Evolutionary conservation across 1,140 invertebrate species (phyloP).

Genomic region (Laupala kohalensis): DNA sequence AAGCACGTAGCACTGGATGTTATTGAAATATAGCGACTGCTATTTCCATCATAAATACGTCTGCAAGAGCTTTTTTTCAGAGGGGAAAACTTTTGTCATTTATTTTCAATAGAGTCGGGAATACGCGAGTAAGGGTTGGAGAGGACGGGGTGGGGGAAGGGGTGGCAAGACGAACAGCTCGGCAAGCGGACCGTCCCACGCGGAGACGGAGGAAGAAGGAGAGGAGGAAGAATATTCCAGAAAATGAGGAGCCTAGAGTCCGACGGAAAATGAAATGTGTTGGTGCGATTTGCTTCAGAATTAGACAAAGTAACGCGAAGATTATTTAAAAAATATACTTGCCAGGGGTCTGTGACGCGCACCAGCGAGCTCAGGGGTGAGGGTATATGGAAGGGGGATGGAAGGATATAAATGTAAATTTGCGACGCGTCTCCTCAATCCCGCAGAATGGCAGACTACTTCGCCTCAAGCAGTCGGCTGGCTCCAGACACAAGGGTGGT

Average conservation of each 20-base stretch:
- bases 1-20: neutral
- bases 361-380: neutral
- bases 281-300: neutral
- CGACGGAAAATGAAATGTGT: neutral
- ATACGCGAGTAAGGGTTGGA: neutral
- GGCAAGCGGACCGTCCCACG: neutral
- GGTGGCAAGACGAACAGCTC: neutral
- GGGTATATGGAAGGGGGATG: neutral
- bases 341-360: neutral
- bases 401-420: neutral
- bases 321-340: neutral
- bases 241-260: neutral
- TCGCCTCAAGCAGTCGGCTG: too few species aligned
- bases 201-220: neutral
- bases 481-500: too few species aligned
- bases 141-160: neutral
- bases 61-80: neutral
- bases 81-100: neutral
- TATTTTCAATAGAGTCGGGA: neutral
- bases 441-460: too few species aligned
- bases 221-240: neutral
- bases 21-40: neutral
- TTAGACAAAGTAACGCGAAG: neutral
- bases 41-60: neutral
- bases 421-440: too few species aligned